Base-by-base conservation (phyloP, 2,888 invertebrate genomes). In the Steinernema hermaphroditum region DNA sequence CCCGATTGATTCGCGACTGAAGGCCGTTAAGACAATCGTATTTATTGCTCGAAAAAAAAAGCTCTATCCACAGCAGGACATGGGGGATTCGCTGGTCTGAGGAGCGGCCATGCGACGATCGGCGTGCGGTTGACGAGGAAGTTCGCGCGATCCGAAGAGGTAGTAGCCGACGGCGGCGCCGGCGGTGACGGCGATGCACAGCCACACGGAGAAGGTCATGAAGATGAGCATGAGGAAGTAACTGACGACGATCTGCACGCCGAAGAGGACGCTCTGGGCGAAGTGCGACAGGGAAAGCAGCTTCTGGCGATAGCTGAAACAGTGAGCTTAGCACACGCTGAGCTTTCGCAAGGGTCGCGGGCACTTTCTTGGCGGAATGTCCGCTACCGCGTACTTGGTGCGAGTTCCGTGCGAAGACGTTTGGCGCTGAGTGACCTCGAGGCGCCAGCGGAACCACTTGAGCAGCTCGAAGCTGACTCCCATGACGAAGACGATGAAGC, bases 181-280 rank as follows among this genome's bases (percentile, higher is more conserved):
- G n/a, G 78, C 75, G 32, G 73, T 72, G 43, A 81, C 74, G 9
- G 85, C 80, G 9, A 84, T 29, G 16, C 83, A 80, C 0, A 86
- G 73, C 83, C 85, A 85, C 16, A 84, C 76, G 46, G 83, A 83
- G 71, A 85, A 85, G 12, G 84, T 85, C 85, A 85, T 85, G 73
- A 85, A 83, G 70, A 81, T 77, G 27, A 85, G 78, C 85, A 85
- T 85, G 54, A 86, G 74, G 57, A 81, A 69, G 73, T 85, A 85
- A 72, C 78, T 73, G 68, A 84, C 70, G n/a, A 74, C 73, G 12
- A 84, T 62, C 75, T 85, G 84, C 6, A 82, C 34, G 9, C 78
- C 76, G 72, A 83, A 85, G 24, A 84, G 76, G 16, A 77, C 9
- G 0, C 84, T 85, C 70, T 84, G 83, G 6, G 75, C 27, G n/a